These are phyloP conservation scores for Seira ritae DNA, from an alignment of 2,888 invertebrate species.

Conservation along the genomic window DNA sequence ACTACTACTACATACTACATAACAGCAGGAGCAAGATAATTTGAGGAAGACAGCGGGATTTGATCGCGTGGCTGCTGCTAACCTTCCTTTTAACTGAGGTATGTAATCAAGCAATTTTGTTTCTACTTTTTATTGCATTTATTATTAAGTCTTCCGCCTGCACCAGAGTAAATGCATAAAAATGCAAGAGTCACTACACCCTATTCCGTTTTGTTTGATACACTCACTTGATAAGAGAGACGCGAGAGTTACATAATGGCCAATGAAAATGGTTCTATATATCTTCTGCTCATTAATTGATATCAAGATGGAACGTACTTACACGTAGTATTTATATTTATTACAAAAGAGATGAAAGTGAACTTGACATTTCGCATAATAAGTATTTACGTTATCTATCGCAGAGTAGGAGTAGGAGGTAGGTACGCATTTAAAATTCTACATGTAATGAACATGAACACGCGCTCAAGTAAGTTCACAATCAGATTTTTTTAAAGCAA, in stretches of 20 bases:
- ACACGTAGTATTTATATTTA: no score
- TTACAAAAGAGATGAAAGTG: slow-evolving; percentile 34
- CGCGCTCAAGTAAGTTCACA: not conserved
- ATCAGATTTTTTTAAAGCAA: not conserved
- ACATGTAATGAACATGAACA: not conserved
- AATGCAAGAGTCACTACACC: not conserved
- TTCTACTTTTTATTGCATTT: not conserved
- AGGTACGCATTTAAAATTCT: slow-evolving; percentile 13
- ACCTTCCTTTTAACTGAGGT: not conserved
- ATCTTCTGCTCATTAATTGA: not conserved
- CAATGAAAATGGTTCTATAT: slow-evolving; percentile 15
- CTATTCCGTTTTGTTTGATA: not conserved
- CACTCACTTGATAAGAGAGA: not conserved
- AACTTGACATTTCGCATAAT: slow-evolving; percentile 54
- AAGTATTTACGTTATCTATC: slow-evolving; percentile 27
- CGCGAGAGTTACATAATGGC: not conserved
- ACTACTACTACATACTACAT: no score
- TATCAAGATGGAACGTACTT: slow-evolving; percentile 17
- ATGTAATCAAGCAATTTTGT: not conserved
- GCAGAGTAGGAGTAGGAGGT: no score
- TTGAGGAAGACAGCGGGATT: not conserved
- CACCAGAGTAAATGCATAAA: not conserved
- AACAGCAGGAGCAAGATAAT: no score
- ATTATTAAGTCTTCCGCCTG: not conserved
- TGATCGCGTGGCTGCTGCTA: not conserved